Percentiles rank a stretch among this genome's conserved stretches.
These are phyloP conservation scores for Leguminivora glycinivorella DNA, from an alignment of 1,140 invertebrate species.

Conservation along the genomic window DNA sequence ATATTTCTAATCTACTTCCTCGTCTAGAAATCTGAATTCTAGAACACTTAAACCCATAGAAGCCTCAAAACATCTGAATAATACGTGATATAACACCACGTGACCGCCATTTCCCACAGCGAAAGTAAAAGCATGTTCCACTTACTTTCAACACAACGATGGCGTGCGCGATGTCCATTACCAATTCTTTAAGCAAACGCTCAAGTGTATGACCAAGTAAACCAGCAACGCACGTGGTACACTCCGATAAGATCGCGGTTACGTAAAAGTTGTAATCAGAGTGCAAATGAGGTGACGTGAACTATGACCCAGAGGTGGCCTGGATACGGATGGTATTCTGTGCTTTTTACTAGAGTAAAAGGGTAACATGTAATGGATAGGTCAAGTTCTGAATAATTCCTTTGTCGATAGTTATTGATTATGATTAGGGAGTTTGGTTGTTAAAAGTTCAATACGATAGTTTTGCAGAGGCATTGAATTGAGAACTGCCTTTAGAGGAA, in stretches of 20 bases:
- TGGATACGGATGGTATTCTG: not conserved
- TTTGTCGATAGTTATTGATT: not conserved
- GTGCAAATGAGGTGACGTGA: constrained; percentile 30
- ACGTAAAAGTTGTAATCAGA: constrained; percentile 27
- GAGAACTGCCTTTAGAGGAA: too few species aligned
- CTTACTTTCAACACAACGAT: not conserved
- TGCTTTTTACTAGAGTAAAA: not conserved
- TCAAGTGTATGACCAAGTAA: not conserved
- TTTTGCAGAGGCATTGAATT: too few species aligned
- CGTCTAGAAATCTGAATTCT: not conserved
- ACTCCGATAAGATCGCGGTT: not conserved
- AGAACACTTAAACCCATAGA: not conserved
- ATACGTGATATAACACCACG: constrained; percentile 34
- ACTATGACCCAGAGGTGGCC: constrained; percentile 28
- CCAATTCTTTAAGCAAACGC: not conserved
- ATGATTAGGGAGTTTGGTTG: not conserved
- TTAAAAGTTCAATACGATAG: not conserved
- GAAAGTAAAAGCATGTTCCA: constrained; percentile 47
- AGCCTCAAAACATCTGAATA: constrained; percentile 30
- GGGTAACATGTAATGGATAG: constrained; percentile 1
- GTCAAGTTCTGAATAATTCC: constrained; percentile 6
- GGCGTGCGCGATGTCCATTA: not conserved
- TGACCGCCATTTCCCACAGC: constrained; percentile 35
- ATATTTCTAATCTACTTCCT: not conserved
- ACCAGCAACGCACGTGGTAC: not conserved